A percentile compares a stretch with the other conserved stretches of the same genome.
phyloP scores from a whole-genome alignment of 2,888 invertebrate species.

The Acanthosepion lycidas region DNA sequence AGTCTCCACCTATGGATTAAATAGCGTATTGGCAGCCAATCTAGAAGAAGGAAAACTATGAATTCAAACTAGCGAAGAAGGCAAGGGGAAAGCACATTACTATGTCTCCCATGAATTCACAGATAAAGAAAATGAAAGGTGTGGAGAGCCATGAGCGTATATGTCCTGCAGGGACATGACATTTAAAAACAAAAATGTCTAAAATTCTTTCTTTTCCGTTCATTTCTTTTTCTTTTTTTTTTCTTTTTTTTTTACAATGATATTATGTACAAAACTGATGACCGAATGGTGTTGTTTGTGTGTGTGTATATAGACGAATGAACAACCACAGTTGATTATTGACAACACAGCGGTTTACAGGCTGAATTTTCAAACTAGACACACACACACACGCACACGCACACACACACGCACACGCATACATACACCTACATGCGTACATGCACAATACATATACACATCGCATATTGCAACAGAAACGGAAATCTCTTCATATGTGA shows the following conservation, averaged over 20 bases:
- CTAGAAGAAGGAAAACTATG: background rate
- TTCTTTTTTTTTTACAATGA: background rate
- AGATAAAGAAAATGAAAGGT: too few relatives aligned
- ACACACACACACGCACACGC: background rate
- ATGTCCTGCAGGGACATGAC: too few relatives aligned
- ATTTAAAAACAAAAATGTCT: background rate
- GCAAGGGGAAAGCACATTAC: too few relatives aligned
- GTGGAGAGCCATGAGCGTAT: too few relatives aligned
- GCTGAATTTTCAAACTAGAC: background rate
- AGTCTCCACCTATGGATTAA: too few relatives aligned
- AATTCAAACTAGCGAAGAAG: too few relatives aligned
- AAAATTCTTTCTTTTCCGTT: background rate
- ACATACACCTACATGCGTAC: background rate
- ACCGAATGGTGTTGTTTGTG: background rate
- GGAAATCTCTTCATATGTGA: background rate
- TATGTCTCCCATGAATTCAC: too few relatives aligned
- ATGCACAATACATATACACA: background rate
- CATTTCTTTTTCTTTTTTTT: background rate
- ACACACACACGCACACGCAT: background rate
- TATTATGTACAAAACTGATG: background rate
- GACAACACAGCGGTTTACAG: background rate
- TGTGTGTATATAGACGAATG: background rate
- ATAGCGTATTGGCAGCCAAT: background rate
- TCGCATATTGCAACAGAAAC: background rate
- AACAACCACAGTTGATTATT: background rate